Base-by-base conservation (phyloP, 2,888 invertebrate genomes). In the Rotaria socialis region DNA sequence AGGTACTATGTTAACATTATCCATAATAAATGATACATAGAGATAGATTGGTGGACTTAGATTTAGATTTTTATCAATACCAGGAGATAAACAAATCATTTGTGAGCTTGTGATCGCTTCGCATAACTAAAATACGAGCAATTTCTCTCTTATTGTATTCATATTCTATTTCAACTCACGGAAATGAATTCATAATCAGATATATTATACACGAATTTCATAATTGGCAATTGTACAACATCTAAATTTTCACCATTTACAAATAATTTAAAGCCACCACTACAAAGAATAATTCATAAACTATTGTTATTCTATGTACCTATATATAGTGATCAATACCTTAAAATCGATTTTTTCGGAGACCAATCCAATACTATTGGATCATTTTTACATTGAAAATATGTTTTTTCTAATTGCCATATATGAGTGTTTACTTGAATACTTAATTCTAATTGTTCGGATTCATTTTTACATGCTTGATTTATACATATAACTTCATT, bases 71-170 rank as follows among this genome's bases (percentile, higher is more conserved):
- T 47, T 80, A 80, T 80, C 47, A n/a, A 80, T 47, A 7, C 10
- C 19, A 22, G 80, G 80, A 47, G 80, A 80, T 47, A 47, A n/a
- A 80, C 80, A 80, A n/a, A 80, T 47, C 47, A 80, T 80, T n/a
- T 43, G 43, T n/a, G 43, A 22, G 47, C 19, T 47, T 80, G 80
- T 41, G 8, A n/a, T 47, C 5, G 43, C 11, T 47, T 80, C 47
- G n/a, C 80, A 80, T 80, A 80, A n/a, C 74, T 27, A 8, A 35
- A 22, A 43, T 2, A 43, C 10, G 41, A 74, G n/a, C 2, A 55
- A 5, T 22, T 4, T 22, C 5, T 55, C 2, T 19, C 3, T 11
- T 52, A 14, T 55, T 55, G 4, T 55, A 55, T 22, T 6, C 3
- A 22, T 55, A 11, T 27, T 27, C 27, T 1, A 60, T 60, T 27